Conservation (phyloP, 2,888 invertebrate genomes). For the Drosophila longiperda region DNA sequence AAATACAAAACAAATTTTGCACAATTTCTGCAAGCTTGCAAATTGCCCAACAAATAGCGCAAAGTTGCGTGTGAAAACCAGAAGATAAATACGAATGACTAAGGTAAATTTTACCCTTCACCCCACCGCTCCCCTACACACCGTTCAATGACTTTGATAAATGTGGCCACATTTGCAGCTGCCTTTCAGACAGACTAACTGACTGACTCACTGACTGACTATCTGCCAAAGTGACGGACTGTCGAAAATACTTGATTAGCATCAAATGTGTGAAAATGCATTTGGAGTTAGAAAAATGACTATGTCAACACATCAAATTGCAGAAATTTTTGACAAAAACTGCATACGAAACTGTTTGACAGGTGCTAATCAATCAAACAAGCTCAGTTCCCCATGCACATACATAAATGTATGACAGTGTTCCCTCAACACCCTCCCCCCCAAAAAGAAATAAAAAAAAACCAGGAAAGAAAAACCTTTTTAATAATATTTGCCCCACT, state of each 20-base stretch:
- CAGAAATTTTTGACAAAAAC: conserved; percentile 35
- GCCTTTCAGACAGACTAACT: conserved; percentile 5
- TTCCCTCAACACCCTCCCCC: neutral
- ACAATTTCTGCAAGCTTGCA: conserved; percentile 44
- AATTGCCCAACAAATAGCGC: conserved; percentile 54
- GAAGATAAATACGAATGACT: conserved; percentile 57
- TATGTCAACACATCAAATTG: conserved; percentile 65
- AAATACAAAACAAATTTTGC: conserved; percentile 37
- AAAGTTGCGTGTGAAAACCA: conserved; percentile 56
- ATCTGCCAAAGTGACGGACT: conserved; percentile 17
- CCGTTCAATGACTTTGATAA: conserved; percentile 61
- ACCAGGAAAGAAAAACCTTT: conserved; percentile 65
- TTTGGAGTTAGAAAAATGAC: conserved; percentile 53
- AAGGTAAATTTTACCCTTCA: conserved; percentile 21
- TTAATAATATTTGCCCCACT: conserved; percentile 66
- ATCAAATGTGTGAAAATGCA: conserved; percentile 52
- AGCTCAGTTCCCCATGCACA: conserved; percentile 11
- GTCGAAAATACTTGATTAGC: conserved; percentile 67
- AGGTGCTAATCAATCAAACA: conserved; percentile 71
- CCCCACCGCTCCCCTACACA: conserved; percentile 24
- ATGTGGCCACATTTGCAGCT: conserved; percentile 61
- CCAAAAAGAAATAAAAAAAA: too few species aligned
- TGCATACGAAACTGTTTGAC: conserved; percentile 62
- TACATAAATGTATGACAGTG: conserved; percentile 59
- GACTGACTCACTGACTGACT: neutral